These are phyloP conservation scores for Frieseomelitta varia DNA, from an alignment of 1,140 invertebrate genomes.

Conservation along the genomic window DNA sequence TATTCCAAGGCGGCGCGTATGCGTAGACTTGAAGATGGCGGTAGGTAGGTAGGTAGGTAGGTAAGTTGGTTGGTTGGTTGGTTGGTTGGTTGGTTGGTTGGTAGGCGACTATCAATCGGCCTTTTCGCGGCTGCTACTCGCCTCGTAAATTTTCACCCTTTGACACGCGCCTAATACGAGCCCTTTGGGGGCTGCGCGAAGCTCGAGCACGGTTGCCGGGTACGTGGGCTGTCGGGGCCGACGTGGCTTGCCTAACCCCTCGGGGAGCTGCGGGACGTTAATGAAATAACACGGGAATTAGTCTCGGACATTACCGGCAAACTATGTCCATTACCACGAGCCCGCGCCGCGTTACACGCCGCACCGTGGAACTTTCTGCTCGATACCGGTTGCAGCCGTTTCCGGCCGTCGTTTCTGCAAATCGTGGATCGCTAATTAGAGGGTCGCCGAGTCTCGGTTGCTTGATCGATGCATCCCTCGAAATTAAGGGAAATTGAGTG, in stretches of 20 bases:
- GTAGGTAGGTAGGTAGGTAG: too few relatives aligned
- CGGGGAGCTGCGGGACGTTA: slow-evolving; percentile 79
- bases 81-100: not conserved
- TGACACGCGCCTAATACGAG: slow-evolving; percentile 79
- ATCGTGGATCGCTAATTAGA: slow-evolving; percentile 32
- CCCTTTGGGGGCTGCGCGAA: slow-evolving; percentile 43
- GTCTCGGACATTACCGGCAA: slow-evolving; percentile 82
- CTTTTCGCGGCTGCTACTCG: slow-evolving; percentile 69
- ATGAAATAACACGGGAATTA: slow-evolving; percentile 83
- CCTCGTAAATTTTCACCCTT: slow-evolving; percentile 82
- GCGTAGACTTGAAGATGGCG: not conserved
- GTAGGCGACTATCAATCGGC: slow-evolving; percentile 72
- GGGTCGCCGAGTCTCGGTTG: not conserved
- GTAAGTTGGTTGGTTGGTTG: not conserved
- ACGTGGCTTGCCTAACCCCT: slow-evolving; percentile 68
- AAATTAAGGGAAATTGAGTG: slow-evolving; percentile 22
- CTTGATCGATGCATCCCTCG: not conserved
- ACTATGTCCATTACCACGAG: slow-evolving; percentile 82
- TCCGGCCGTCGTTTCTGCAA: slow-evolving; percentile 15
- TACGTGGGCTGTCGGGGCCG: slow-evolving; percentile 52
- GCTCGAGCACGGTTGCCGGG: slow-evolving; percentile 11
- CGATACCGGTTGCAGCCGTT: slow-evolving; percentile 27
- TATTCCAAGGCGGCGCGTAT: slow-evolving; percentile 46
- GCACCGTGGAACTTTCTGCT: slow-evolving; percentile 38
- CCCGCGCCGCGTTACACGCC: slow-evolving; percentile 54